These are phyloP conservation scores for Eupithecia inturbata DNA, from an alignment of 2,888 invertebrate genomes.

Conservation along the genomic window DNA sequence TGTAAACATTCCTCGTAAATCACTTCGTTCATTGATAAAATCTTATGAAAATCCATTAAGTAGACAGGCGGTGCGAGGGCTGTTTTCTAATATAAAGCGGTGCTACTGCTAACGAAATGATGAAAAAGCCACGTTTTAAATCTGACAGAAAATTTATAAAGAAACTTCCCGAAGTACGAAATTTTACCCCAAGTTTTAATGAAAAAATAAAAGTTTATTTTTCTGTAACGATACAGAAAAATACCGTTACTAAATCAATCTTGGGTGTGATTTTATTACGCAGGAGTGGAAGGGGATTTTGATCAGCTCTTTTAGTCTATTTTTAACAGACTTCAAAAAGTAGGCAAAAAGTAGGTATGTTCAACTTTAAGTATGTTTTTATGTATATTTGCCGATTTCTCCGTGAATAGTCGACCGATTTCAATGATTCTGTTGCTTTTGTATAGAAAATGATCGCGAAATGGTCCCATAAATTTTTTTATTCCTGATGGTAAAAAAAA, in stretches of 20 bases:
- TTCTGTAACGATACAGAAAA: background rate
- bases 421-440: too few relatives aligned
- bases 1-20: too few relatives aligned
- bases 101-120: background rate
- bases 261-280: background rate
- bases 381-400: too few relatives aligned
- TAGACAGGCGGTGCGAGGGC: too few relatives aligned
- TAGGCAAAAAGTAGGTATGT: background rate
- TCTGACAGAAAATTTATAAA: conserved; percentile 4
- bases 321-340: background rate
- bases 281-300: background rate
- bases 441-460: too few relatives aligned
- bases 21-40: too few relatives aligned
- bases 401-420: too few relatives aligned
- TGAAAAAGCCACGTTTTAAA: background rate
- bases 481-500: too few relatives aligned
- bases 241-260: conserved; percentile 3
- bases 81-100: too few relatives aligned
- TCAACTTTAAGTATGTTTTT: background rate
- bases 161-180: background rate
- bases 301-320: background rate
- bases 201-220: background rate
- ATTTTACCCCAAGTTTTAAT: conserved; percentile 5
- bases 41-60: too few relatives aligned
- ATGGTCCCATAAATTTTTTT: too few relatives aligned